Base-by-base conservation (phyloP, 2,797 vertebrate species). In the Caiman crocodilus region DNA sequence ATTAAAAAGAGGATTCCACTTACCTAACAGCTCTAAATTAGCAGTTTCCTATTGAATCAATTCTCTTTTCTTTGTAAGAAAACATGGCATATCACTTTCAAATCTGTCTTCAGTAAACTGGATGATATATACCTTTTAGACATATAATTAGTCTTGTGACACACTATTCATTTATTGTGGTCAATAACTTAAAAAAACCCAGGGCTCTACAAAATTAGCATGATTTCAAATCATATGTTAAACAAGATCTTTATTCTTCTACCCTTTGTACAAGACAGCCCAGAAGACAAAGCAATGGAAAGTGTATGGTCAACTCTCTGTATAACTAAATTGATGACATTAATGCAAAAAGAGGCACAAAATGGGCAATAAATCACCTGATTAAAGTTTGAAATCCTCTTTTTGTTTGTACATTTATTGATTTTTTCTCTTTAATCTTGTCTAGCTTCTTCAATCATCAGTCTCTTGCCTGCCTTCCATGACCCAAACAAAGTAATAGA, bases 331-430 rank as follows among this genome's bases (percentile, higher is more conserved):
- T 93, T 93, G 94, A 88, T 78, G 86, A 76, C 11, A 87, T 92
- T 79, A 95, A 94, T 92, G 75, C 77, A 85, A 90, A 92, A 96
- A 60, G 28, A 92, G 79, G 65, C 42, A 92, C 58, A 94, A 92
- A 93, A 84, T 77, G 83, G 91, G 84, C 58, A 88, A 71, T 50
- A 81, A 90, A 96, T 94, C 89, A 94, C 71, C 78, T 82, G 61
- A 89, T 96, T 93, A 78, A 90, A 94, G 80, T 83, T 79, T 90
- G 82, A 94, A 97, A 95, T 32, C 57, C 1, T 65, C 83, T 94
- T 96, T 96, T 95, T 96, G 85, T 97, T 97, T 95, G 91, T 95
- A 91, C 75, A 88, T 73, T 77, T 96, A 97, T 93, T 95, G 95
- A 97, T 97, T 96, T 96, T 90, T 82, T 96, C 90, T 83, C 74